These are phyloP conservation scores for Agrochola macilenta DNA, from an alignment of 2,888 invertebrate genomes.

Conservation along the genomic window DNA sequence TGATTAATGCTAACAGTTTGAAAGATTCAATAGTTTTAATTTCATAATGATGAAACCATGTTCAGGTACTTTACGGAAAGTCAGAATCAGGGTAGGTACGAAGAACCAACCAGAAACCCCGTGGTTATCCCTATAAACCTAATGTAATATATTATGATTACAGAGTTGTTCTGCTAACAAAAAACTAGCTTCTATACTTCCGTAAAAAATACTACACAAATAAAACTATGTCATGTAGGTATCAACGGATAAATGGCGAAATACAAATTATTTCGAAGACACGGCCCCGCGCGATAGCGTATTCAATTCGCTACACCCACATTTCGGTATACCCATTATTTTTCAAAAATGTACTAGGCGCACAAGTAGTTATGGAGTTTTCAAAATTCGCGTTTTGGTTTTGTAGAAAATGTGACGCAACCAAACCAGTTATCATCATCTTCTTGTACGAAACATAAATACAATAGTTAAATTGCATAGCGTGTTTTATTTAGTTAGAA, in stretches of 20 bases:
- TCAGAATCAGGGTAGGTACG: not conserved
- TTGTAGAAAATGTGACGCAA: not conserved
- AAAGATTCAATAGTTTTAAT: not conserved
- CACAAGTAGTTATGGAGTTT: constrained; percentile 20
- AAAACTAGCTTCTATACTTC: not conserved
- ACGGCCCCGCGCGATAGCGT: not conserved
- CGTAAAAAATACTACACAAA: not conserved
- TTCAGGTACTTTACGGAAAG: not conserved
- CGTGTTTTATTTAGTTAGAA: constrained; percentile 5
- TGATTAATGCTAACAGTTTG: not conserved
- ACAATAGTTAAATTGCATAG: not conserved
- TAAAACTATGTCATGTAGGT: not conserved
- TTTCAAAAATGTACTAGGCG: constrained; percentile 55
- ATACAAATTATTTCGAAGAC: not conserved
- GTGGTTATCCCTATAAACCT: not conserved
- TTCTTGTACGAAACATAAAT: not conserved
- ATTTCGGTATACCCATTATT: not conserved
- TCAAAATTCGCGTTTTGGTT: constrained; percentile 18
- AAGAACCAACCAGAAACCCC: no score
- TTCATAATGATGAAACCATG: not conserved
- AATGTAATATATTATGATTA: not conserved
- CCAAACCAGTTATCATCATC: not conserved
- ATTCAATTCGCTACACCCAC: not conserved
- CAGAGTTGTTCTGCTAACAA: not conserved
- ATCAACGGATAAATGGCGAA: not conserved